Conservation (phyloP, 2,888 invertebrate genomes). For the Microctonus aethiopoides region DNA sequence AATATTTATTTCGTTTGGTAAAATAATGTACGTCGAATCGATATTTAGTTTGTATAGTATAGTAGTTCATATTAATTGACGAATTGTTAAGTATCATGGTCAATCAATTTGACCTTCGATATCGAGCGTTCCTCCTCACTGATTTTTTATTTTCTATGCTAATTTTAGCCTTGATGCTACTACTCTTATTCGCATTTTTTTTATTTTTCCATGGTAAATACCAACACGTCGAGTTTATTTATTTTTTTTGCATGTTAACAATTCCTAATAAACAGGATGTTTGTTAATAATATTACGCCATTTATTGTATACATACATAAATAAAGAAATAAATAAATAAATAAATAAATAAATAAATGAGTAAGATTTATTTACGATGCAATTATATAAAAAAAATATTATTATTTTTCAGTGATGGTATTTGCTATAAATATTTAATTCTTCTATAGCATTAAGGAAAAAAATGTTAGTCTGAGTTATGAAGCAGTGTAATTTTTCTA, state of each 20-base stretch:
- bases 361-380: neutral
- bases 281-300: neutral
- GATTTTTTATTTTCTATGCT: neutral
- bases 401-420: too few species aligned
- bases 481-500: neutral
- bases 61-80: neutral
- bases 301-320: neutral
- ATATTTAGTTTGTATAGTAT: too few species aligned
- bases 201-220: neutral
- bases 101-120: neutral
- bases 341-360: neutral
- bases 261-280: slow-evolving; percentile 1
- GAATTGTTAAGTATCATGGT: neutral
- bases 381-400: neutral
- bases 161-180: neutral
- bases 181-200: neutral
- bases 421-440: too few species aligned
- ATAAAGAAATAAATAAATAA: slow-evolving; percentile 1
- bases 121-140: neutral
- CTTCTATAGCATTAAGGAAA: neutral
- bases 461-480: neutral
- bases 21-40: too few species aligned
- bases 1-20: too few species aligned
- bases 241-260: neutral
- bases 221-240: neutral